phyloP scores from a whole-genome alignment of 2,888 invertebrate genomes.

The Dynastes grantii region DNA sequence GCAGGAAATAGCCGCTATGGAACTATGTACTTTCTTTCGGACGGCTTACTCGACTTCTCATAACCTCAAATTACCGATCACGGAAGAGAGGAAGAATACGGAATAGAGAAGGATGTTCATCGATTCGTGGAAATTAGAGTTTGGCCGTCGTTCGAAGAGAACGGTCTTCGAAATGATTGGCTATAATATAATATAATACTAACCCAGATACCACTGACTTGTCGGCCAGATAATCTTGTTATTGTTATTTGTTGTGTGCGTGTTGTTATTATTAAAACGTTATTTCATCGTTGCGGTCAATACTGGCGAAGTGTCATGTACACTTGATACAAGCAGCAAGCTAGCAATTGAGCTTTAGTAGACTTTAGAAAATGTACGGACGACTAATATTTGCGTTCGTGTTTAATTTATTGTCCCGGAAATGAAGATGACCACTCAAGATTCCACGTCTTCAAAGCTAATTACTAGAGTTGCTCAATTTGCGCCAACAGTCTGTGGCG shows the following conservation, averaged over 20 bases:
- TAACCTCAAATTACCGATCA: background rate
- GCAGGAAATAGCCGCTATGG: slow-evolving; percentile 27
- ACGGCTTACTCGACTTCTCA: background rate
- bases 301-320: background rate
- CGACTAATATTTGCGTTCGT: no score
- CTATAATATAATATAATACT: slow-evolving; percentile 20
- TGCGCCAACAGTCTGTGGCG: no score
- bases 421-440: no score
- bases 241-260: slow-evolving; percentile 18
- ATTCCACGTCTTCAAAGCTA: no score
- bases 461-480: no score
- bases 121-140: slow-evolving; percentile 42
- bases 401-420: no score
- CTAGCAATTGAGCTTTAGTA: no score
- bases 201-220: slow-evolving; percentile 30
- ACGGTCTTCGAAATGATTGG: slow-evolving; percentile 38
- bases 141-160: background rate
- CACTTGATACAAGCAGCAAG: background rate
- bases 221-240: slow-evolving; percentile 18
- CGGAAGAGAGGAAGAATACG: no score
- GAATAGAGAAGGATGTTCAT: background rate
- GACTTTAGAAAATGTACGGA: no score
- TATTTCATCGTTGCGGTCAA: slow-evolving; percentile 42
- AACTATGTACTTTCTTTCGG: slow-evolving; percentile 24
- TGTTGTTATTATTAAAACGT: slow-evolving; percentile 38